A percentile compares a stretch with the other conserved stretches of the same genome.
Conservation (phyloP, 2,888 invertebrate genomes). For the Conchocele bisecta region DNA sequence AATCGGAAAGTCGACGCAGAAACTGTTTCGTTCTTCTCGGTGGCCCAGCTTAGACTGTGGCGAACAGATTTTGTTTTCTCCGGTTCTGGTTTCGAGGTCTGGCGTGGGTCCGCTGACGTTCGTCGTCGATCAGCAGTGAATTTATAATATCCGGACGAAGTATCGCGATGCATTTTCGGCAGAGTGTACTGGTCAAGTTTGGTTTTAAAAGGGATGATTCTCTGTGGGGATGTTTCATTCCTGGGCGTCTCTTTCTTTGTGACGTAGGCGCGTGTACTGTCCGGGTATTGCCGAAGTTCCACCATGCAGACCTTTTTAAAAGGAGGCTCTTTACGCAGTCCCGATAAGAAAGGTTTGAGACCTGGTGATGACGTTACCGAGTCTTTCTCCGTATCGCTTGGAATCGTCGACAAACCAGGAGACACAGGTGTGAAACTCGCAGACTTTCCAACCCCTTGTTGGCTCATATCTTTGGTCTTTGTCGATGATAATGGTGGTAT, state of each 20-base stretch:
- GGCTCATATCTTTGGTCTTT: constrained; percentile 45
- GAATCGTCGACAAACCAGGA: constrained; percentile 62
- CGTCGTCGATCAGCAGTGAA: constrained; percentile 3
- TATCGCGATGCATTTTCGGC: constrained; percentile 43
- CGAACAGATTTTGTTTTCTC: constrained; percentile 49
- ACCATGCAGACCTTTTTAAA: constrained; percentile 91
- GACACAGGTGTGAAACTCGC: no score
- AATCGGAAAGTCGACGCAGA: constrained; percentile 89
- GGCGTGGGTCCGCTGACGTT: constrained; percentile 32
- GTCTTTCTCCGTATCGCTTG: constrained; percentile 56
- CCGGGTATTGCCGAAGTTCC: constrained; percentile 94
- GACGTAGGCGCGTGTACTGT: constrained; percentile 80
- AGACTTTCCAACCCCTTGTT: no score
- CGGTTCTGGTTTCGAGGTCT: constrained; percentile 13
- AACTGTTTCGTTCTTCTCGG: constrained; percentile 93
- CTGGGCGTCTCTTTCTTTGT: constrained; percentile 41
- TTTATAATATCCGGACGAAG: constrained; percentile 33
- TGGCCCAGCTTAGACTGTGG: constrained; percentile 52
- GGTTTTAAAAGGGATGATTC: constrained; percentile 43
- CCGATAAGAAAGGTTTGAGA: constrained; percentile 52
- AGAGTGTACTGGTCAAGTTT: constrained; percentile 46
- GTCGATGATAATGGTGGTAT: constrained; percentile 41
- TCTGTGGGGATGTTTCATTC: constrained; percentile 37
- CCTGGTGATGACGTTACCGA: constrained; percentile 32
- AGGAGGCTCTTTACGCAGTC: constrained; percentile 74